Percentiles rank a stretch among this genome's conserved stretches.
These are phyloP conservation scores for Temnothorax rugatulus DNA, from an alignment of 2,888 invertebrate species.

Conservation along the genomic window DNA sequence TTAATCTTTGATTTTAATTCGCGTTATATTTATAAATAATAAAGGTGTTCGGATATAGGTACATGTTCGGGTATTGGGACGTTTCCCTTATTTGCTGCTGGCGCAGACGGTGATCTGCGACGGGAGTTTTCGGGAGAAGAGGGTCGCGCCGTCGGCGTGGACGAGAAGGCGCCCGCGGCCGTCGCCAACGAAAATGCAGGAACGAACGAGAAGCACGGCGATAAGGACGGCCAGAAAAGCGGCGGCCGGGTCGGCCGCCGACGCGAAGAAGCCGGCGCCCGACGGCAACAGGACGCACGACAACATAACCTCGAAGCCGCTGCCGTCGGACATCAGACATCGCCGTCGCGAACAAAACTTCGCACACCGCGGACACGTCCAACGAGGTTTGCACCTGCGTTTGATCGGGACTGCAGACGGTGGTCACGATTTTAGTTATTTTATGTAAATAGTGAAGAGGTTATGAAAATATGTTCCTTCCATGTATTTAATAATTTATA, in stretches of 20 bases:
- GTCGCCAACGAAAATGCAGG: not conserved
- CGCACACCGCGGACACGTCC: constrained; percentile 44
- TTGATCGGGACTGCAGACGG: not conserved
- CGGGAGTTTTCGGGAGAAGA: constrained; percentile 64
- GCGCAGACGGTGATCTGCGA: constrained; percentile 71
- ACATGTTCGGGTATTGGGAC: too few species aligned
- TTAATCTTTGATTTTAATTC: too few species aligned
- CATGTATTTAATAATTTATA: too few species aligned
- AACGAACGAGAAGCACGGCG: not conserved
- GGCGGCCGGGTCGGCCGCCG: not conserved
- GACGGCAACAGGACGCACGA: constrained; percentile 57
- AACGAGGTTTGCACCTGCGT: constrained; percentile 65
- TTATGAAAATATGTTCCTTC: too few species aligned
- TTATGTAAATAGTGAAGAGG: too few species aligned
- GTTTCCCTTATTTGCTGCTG: too few species aligned
- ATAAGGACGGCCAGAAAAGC: not conserved
- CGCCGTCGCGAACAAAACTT: constrained; percentile 61
- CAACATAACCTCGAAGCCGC: constrained; percentile 67
- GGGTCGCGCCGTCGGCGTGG: constrained; percentile 28
- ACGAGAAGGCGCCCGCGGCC: not conserved
- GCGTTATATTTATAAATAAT: too few species aligned
- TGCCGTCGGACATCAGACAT: not conserved
- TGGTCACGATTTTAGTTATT: too few species aligned
- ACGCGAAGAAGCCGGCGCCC: not conserved
- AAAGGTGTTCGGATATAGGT: too few species aligned